Evolutionary conservation across 2,888 invertebrate genomes (phyloP).

Genomic region (Gryllus longicercus): DNA sequence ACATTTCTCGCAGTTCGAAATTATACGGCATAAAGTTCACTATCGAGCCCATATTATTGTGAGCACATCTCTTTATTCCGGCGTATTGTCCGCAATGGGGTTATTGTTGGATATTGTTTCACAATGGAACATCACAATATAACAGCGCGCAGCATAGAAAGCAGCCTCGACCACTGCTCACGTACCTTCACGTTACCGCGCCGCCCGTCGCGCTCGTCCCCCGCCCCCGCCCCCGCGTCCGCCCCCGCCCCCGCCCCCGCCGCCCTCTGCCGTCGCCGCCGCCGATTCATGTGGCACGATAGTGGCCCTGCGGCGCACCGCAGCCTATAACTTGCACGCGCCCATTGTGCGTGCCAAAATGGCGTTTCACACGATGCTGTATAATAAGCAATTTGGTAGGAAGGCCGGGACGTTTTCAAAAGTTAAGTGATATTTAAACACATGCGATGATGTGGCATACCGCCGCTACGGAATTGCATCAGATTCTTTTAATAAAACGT

Average conservation of each 20-base stretch:
- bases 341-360: slow-evolving; percentile 17
- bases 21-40: slow-evolving; percentile 7
- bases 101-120: slow-evolving; percentile 10
- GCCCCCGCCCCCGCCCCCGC: neutral
- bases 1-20: slow-evolving; percentile 1
- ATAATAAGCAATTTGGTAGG: slow-evolving; percentile 17
- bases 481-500: neutral
- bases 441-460: neutral
- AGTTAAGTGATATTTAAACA: slow-evolving; percentile 17
- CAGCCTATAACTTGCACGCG: slow-evolving; percentile 17
- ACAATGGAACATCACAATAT: neutral
- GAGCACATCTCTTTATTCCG: slow-evolving; percentile 17
- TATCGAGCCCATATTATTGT: neutral
- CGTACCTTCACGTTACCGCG: neutral
- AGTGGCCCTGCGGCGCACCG: slow-evolving; percentile 9
- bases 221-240: neutral
- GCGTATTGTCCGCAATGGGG: neutral
- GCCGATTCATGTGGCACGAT: slow-evolving; percentile 17
- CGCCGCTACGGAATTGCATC: neutral
- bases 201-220: neutral
- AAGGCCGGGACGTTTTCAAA: slow-evolving; percentile 6
- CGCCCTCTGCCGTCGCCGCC: neutral
- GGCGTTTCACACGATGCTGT: slow-evolving; percentile 17
- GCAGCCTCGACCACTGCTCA: neutral
- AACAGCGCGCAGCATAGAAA: neutral